A percentile compares a stretch with the other conserved stretches of the same genome.
Evolutionary conservation across 2,888 invertebrate species (phyloP).

Genomic region (Pterostichus madidus): DNA sequence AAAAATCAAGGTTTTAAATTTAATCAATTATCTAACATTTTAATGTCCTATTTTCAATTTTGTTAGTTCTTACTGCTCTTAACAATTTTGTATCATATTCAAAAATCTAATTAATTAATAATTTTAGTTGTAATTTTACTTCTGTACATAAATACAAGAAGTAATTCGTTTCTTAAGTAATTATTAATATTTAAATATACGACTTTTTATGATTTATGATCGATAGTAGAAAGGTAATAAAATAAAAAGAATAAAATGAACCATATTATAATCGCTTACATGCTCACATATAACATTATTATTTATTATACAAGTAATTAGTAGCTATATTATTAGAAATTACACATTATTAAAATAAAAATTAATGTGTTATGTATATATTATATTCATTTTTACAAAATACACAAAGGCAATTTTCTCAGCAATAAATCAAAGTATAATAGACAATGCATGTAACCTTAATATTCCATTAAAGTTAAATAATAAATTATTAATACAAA

Average conservation of each 20-base stretch:
- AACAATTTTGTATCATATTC: too few relatives aligned
- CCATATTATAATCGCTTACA: neutral
- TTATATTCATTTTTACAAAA: slow-evolving; percentile 24
- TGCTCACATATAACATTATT: neutral
- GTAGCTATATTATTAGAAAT: neutral
- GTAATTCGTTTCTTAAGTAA: too few relatives aligned
- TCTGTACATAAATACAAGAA: too few relatives aligned
- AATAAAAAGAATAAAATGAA: neutral
- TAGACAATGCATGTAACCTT: slow-evolving; percentile 5
- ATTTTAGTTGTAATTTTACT: too few relatives aligned
- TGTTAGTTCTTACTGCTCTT: too few relatives aligned
- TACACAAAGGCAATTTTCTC: neutral
- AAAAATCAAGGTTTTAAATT: too few relatives aligned
- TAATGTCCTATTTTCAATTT: too few relatives aligned
- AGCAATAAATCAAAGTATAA: slow-evolving; percentile 24
- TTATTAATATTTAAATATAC: too few relatives aligned
- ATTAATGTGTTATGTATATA: neutral
- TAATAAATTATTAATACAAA: neutral
- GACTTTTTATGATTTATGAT: too few relatives aligned
- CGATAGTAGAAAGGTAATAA: too few relatives aligned
- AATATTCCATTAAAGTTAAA: neutral
- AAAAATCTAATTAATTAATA: too few relatives aligned
- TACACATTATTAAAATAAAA: neutral
- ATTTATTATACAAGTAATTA: slow-evolving; percentile 10
- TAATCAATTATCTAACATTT: too few relatives aligned